Evolutionary conservation across 2,113 vertebrate genomes (phyloP), one percentile per base, ranked within the genome.

Genomic region (Apistogramma diplotaenia): DNA sequence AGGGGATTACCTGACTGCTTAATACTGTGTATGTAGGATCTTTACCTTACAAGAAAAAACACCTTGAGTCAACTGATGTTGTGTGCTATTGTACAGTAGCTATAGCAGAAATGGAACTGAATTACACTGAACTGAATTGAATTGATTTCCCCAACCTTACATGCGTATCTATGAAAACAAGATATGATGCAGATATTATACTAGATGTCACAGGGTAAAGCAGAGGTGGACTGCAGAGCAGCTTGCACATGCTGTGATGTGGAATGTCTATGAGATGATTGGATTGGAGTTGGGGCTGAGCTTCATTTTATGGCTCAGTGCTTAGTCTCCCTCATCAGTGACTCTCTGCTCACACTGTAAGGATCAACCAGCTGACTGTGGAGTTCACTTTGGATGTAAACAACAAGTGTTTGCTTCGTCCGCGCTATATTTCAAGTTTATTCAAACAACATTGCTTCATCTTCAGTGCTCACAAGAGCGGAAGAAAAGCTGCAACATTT

Each of bases 401-500:
- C 37, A 18, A 65, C 21, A 65, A 65, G 13, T 6, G 15, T 21
- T 65, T 65, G 35, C 37, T 65, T 62, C 46, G 21, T 46, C 23
- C 43, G 27, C 1, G 43, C 21, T 25, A 27, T 25, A 65, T 13
- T 43, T 46, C 21, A 46, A 19, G 23, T 49, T 46, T 49, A 43
- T 67, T 67, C 23, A 29, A 49, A 67, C 40, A 67, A 19, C 0
- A 16, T 7, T 67, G 62, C 40, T 49, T 67, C 40, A 12, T 70
- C 8, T 23, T 29, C 62, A 27, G 62, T 25, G 27, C 29, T 8
- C 40, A 67, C 46, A 49, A 46, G 19, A 49, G 19, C 27, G 16
- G 8, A 67, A 67, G 40, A 27, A 11, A 49, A 0, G 16, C 21
- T 0, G 27, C 23, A 46, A 1, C 46, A 15, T 0, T 65, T 67